These are phyloP conservation scores for Burhinus bistriatus DNA, from an alignment of 2,113 vertebrate genomes.

Conservation along the genomic window DNA sequence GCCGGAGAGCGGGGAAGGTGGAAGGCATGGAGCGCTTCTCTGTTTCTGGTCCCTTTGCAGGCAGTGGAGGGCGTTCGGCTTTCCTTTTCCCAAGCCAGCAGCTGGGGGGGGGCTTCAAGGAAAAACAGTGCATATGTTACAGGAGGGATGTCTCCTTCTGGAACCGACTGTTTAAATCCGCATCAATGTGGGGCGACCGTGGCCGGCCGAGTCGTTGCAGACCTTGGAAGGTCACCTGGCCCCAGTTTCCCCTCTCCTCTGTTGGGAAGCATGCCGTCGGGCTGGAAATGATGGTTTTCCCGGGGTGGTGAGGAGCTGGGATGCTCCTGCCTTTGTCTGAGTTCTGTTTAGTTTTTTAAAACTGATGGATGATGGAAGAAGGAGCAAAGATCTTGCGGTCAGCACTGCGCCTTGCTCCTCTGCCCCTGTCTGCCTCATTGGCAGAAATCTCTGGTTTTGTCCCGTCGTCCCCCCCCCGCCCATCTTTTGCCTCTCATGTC, in stretches of 20 bases:
- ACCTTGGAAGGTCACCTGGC: background rate
- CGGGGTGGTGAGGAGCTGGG: background rate
- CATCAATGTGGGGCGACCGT: rapidly evolving
- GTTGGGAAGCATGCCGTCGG: background rate
- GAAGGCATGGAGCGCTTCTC: background rate
- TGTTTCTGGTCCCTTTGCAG: background rate
- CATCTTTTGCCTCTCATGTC: too few relatives aligned
- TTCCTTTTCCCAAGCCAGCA: background rate
- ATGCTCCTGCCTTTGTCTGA: background rate
- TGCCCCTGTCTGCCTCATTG: background rate
- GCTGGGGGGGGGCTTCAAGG: too few relatives aligned
- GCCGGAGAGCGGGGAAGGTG: background rate
- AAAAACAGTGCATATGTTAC: rapidly evolving
- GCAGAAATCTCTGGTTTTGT: background rate
- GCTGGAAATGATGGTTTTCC: background rate
- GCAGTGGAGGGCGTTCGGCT: background rate
- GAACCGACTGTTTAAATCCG: background rate
- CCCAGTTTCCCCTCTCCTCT: background rate
- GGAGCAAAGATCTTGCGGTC: background rate
- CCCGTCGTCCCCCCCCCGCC: too few relatives aligned
- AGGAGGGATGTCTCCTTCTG: background rate
- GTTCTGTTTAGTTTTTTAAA: background rate
- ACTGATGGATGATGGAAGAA: background rate
- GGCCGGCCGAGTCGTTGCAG: rapidly evolving
- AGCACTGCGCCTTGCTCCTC: background rate